Conservation (phyloP, 2,113 vertebrate species). For the Fulica atra region DNA sequence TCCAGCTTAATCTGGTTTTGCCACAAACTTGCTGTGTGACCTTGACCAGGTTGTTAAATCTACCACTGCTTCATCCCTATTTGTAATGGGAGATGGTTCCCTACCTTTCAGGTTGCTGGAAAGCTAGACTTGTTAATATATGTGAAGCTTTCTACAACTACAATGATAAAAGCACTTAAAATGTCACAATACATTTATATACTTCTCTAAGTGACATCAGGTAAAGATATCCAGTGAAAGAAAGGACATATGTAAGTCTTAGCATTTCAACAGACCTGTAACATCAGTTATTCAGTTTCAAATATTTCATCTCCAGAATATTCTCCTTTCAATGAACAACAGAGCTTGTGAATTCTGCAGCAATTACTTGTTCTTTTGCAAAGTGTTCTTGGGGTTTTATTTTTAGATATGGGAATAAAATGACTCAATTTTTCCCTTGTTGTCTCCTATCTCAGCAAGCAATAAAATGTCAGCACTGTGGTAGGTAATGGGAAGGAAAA, state of each 20-base stretch:
- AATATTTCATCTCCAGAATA: conserved; percentile 56
- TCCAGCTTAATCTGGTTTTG: not conserved
- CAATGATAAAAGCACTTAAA: not conserved
- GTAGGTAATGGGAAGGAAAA: conserved; percentile 64
- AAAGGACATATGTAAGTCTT: not conserved
- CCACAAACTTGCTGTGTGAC: not conserved
- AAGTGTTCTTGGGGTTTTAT: conserved; percentile 59
- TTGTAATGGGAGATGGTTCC: not conserved
- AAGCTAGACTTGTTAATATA: not conserved
- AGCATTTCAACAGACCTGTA: conserved; percentile 25
- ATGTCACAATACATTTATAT: not conserved
- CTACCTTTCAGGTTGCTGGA: not conserved
- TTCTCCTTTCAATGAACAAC: conserved; percentile 37
- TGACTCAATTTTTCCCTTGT: conserved; percentile 67
- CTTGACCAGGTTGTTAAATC: not conserved
- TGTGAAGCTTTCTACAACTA: not conserved
- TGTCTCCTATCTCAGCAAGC: conserved; percentile 61
- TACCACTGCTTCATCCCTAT: not conserved
- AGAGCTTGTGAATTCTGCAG: conserved; percentile 33
- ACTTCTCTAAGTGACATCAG: not conserved
- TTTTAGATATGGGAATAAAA: conserved; percentile 67
- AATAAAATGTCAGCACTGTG: conserved; percentile 70
- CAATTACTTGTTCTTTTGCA: conserved; percentile 65
- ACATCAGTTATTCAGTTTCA: conserved; percentile 49
- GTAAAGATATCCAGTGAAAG: not conserved